Evolutionary conservation across 2,888 invertebrate species (phyloP).

Genomic region (Cistogaster globosa): DNA sequence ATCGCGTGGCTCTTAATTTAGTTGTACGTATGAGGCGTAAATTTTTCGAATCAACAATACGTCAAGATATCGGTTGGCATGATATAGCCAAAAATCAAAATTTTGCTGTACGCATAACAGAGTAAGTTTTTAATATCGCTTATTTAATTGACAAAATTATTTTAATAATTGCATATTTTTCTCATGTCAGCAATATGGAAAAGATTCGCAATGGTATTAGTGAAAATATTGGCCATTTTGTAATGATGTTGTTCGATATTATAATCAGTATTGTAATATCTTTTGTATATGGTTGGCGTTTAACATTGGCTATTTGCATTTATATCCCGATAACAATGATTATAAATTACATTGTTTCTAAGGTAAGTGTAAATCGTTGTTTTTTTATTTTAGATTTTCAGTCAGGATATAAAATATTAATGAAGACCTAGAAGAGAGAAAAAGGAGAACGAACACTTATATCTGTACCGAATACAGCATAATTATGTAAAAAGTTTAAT

Average conservation of each 20-base stretch:
- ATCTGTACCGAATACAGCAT: no score
- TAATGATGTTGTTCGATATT: conserved; percentile 84
- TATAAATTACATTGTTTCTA: conserved; percentile 89
- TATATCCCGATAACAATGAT: conserved; percentile 90
- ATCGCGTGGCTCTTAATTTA: conserved; percentile 87
- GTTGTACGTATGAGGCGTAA: conserved; percentile 86
- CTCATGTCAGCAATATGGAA: conserved; percentile 86
- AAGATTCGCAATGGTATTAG: conserved; percentile 93
- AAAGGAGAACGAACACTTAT: no score
- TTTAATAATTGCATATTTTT: background rate
- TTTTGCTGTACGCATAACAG: conserved; percentile 89
- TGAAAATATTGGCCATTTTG: conserved; percentile 91
- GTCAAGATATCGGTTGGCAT: conserved; percentile 90
- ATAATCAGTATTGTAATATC: conserved; percentile 88
- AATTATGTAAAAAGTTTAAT: no score
- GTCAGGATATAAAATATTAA: no score
- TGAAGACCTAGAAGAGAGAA: no score
- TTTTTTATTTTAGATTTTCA: background rate
- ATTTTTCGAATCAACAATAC: conserved; percentile 86
- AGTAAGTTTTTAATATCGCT: conserved; percentile 84
- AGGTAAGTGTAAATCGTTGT: conserved; percentile 84
- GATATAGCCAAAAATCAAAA: conserved; percentile 89
- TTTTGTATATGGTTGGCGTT: conserved; percentile 92
- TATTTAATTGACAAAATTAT: background rate
- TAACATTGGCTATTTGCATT: conserved; percentile 91